A percentile compares a stretch with the other conserved stretches of the same genome.
Conservation (phyloP, 1,140 invertebrate species). For the Monomorium pharaonis region DNA sequence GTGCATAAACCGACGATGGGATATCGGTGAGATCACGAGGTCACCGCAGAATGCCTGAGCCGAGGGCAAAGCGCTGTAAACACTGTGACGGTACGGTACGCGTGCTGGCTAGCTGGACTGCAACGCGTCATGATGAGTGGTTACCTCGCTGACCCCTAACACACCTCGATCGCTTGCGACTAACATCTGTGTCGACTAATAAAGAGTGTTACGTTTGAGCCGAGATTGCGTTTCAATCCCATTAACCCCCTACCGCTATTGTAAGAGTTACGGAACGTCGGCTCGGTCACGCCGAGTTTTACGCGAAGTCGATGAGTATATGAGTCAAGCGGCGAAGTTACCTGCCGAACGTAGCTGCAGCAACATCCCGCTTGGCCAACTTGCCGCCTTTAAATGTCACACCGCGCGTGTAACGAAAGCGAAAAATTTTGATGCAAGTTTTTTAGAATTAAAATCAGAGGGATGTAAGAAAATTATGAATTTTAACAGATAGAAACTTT, state of each 20-base stretch:
- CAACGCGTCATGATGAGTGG: conserved; percentile 22
- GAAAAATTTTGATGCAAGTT: neutral
- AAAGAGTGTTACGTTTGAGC: conserved; percentile 31
- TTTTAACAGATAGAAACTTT: neutral
- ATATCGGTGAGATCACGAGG: conserved; percentile 84
- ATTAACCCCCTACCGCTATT: conserved; percentile 8
- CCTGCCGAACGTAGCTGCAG: neutral
- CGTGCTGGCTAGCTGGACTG: conserved; percentile 35
- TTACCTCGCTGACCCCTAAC: conserved; percentile 26
- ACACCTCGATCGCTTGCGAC: conserved; percentile 17
- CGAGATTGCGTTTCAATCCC: conserved; percentile 34
- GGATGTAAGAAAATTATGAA: neutral
- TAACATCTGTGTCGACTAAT: conserved; percentile 55
- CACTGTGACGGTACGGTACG: conserved; percentile 85
- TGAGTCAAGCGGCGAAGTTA: conserved; percentile 14
- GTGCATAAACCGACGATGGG: conserved; percentile 80
- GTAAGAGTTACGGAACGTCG: neutral
- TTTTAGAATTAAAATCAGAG: neutral
- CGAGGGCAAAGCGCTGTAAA: conserved; percentile 86
- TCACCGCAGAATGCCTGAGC: conserved; percentile 86
- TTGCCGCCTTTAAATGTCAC: neutral
- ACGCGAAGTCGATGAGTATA: conserved; percentile 4
- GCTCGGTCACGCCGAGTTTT: neutral
- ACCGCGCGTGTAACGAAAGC: neutral
- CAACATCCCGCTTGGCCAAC: neutral